Evolutionary conservation across 2,113 vertebrate species (phyloP), one percentile per base, ranked within the genome.

Genomic region (Phrynosoma blainvillii): DNA sequence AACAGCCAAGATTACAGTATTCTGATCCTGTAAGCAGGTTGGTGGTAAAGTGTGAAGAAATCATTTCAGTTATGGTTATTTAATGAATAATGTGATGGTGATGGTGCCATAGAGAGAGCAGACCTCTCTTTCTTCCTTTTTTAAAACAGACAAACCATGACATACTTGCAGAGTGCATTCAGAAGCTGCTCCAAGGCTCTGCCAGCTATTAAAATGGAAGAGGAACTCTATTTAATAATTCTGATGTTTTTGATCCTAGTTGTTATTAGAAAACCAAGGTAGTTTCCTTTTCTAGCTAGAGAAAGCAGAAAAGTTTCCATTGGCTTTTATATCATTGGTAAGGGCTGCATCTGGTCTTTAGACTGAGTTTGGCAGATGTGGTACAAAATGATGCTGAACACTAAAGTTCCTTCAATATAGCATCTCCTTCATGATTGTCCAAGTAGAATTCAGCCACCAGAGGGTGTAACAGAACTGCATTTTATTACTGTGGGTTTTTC

Each of bases 401-500:
- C 2, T n/a, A 36, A 32, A 23, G 36, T 40, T 62, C 54, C 52
- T 75, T 16, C 3, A 25, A 47, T 2, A 42, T 40, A 18, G 78
- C 5, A 25, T 52, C 59, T 56, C n/a, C 9, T 73, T n/a, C 62
- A 3, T 59, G 32, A 25, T 30, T 76, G 13, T 76, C 56, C 18
- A 68, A 27, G 68, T 68, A 78, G 62, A 52, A 47, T 68, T 52
- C n/a, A 77, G 84, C 75, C 84, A 86, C 59, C 75, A 86, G 84
- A 68, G 75, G 84, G 84, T 52, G 40, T 7, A 78, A 47, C 27
- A 78, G 40, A 68, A 62, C 59, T 68, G 59, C 36, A 42, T 77
- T 78, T 66, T 42, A 85, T 32, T 30, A 20, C 52, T 65, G 36
- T 21, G 6, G 42, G 27, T 42, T 36, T 62, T 59, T 62, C 20